A percentile compares a stretch with the other conserved stretches of the same genome.
These are phyloP conservation scores for Synanthedon vespiformis DNA, from an alignment of 2,888 invertebrate species.

Conservation along the genomic window DNA sequence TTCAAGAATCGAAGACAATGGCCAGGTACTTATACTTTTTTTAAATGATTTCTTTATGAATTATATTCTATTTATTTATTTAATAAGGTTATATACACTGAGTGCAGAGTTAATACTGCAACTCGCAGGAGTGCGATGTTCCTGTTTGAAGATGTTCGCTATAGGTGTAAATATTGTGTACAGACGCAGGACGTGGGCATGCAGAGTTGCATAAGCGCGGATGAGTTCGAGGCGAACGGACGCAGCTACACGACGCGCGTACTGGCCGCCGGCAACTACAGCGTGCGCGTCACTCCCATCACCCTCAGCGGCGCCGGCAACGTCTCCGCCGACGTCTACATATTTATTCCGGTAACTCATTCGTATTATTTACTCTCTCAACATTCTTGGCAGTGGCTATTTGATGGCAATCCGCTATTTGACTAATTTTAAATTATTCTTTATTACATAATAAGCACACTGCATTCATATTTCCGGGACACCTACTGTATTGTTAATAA, in stretches of 20 bases:
- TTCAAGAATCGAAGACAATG: constrained; percentile 71
- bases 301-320: constrained; percentile 82
- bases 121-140: no score
- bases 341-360: constrained; percentile 73
- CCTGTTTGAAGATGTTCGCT: no score
- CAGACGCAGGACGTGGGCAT: constrained; percentile 64
- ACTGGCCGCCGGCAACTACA: constrained; percentile 84
- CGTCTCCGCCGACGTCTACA: constrained; percentile 66
- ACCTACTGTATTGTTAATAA: no score
- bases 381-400: no score
- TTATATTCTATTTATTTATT: neutral
- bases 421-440: no score
- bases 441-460: no score
- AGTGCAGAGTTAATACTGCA: no score
- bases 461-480: no score
- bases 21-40: constrained; percentile 31
- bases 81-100: neutral
- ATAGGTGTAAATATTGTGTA: neutral
- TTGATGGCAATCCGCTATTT: no score
- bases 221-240: constrained; percentile 65
- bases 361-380: no score
- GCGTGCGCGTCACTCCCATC: constrained; percentile 79
- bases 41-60: neutral
- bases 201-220: constrained; percentile 76
- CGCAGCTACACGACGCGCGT: constrained; percentile 66